Evolutionary conservation across 35 echinoderm and acorn worm genomes (phyloP).

Genomic region (Heliocidaris erythrogramma): DNA sequence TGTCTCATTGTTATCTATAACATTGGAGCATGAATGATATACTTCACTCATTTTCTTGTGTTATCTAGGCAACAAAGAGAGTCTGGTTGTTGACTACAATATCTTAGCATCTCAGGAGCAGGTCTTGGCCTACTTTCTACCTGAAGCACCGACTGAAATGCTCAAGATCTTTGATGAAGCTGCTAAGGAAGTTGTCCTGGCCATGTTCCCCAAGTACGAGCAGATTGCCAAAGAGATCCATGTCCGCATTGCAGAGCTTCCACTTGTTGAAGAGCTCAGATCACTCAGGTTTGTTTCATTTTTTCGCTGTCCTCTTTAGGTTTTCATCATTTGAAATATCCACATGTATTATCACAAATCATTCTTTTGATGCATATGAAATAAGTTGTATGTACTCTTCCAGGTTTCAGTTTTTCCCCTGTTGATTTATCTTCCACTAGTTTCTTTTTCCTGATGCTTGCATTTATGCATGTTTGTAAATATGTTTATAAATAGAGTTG

Average conservation of each 20-base stretch:
- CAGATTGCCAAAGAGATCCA: slow-evolving; percentile 97
- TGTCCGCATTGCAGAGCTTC: slow-evolving; percentile 95
- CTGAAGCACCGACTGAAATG: slow-evolving; percentile 93
- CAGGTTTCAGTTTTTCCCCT: too few relatives aligned
- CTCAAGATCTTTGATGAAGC: slow-evolving; percentile 98
- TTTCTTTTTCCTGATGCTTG: too few relatives aligned
- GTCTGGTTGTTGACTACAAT: slow-evolving; percentile 94
- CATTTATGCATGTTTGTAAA: too few relatives aligned
- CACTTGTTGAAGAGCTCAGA: slow-evolving; percentile 91
- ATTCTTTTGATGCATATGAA: not conserved
- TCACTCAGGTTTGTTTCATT: slow-evolving; percentile 73
- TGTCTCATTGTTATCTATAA: too few relatives aligned
- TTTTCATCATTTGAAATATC: not conserved
- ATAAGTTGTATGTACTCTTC: too few relatives aligned
- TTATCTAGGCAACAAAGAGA: slow-evolving; percentile 88
- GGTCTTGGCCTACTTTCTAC: slow-evolving; percentile 94
- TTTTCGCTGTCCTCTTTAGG: not conserved
- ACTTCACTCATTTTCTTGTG: not conserved
- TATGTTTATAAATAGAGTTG: too few relatives aligned
- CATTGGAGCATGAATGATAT: too few relatives aligned
- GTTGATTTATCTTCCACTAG: too few relatives aligned
- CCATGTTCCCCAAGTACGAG: slow-evolving; percentile 95
- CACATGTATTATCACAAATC: not conserved
- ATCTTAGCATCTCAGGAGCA: slow-evolving; percentile 92
- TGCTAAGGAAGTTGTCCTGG: slow-evolving; percentile 89